Base-by-base conservation (phyloP, 2,888 invertebrate species). In the Matsumyia berberina region DNA sequence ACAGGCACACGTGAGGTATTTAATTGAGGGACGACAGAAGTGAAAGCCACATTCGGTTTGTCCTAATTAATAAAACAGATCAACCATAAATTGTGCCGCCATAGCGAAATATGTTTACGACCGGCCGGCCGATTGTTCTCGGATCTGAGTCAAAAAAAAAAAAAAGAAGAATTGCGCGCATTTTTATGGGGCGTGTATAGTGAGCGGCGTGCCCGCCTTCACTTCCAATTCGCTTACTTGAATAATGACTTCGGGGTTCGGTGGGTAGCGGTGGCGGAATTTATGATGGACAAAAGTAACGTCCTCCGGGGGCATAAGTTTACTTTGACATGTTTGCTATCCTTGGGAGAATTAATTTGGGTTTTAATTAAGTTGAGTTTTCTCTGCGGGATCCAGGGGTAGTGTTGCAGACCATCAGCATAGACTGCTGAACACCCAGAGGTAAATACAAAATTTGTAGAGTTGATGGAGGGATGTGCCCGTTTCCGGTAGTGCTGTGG, bases 291-390 rank as follows among this genome's bases (percentile, higher is more conserved):
- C 55, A 55, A 37, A 24, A 15, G 17, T 51, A 67, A 57, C 51
- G 39, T 19, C 58, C 66, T 58, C 5, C 39, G 2, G 31, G 49
- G 58, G 39, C 24, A 58, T 58, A 58, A 31, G 58, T 76, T 66
- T 12, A 24, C 55, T 39, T 57, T 64, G 55, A 57, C 64, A 66
- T 64, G 58, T 57, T 57, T 66, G 46, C 15, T 39, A 51, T 46
- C 58, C 49, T 66, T 57, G 37, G 66, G 8, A 39, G 37, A 39
- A 49, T 37, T 57, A 49, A 58, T 57, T 58, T 58, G 31, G 58
- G 31, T 76, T 73, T 76, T 76, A 67, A 67, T 76, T 76, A 76
- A 67, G 46, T 58, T 76, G 29, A 9, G 49, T 39, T 57, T 44
- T 29, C 19, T 44, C 42, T 46, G 2, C 5, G 29, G 49, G 39